Conservation (phyloP, 2,888 invertebrate genomes). For the Oligia latruncula region DNA sequence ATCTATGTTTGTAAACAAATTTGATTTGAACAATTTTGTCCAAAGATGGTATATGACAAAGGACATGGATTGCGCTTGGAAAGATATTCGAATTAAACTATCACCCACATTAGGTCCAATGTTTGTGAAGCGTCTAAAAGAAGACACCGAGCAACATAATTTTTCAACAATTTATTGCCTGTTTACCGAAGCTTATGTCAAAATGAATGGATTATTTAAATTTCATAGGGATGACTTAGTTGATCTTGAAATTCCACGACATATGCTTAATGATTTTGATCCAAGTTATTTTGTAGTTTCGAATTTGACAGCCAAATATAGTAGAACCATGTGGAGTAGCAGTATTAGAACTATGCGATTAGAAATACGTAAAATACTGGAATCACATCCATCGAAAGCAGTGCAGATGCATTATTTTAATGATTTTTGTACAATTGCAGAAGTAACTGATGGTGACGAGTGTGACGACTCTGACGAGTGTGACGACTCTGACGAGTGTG, state of each 20-base stretch:
- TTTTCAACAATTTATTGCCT: slow-evolving; percentile 15
- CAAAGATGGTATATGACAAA: neutral
- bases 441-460: neutral
- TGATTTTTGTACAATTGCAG: slow-evolving; percentile 12
- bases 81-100: slow-evolving; percentile 8
- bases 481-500: too few relatives aligned
- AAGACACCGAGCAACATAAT: slow-evolving; percentile 14
- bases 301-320: neutral
- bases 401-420: slow-evolving; percentile 65
- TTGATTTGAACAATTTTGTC: neutral
- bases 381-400: slow-evolving; percentile 54
- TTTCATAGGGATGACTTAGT: neutral
- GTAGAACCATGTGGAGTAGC: neutral
- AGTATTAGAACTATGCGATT: neutral
- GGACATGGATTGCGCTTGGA: neutral
- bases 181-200: slow-evolving; percentile 38
- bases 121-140: slow-evolving; percentile 14
- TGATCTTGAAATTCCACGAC: slow-evolving; percentile 9
- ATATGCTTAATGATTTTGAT: slow-evolving; percentile 6
- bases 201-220: slow-evolving; percentile 6
- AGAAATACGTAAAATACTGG: slow-evolving; percentile 50
- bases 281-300: slow-evolving; percentile 19
- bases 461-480: too few relatives aligned
- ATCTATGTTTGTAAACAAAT: neutral
- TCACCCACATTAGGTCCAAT: neutral